Base-by-base conservation (phyloP, 1,140 invertebrate genomes). In the Zaprionus kolodkinae region DNA sequence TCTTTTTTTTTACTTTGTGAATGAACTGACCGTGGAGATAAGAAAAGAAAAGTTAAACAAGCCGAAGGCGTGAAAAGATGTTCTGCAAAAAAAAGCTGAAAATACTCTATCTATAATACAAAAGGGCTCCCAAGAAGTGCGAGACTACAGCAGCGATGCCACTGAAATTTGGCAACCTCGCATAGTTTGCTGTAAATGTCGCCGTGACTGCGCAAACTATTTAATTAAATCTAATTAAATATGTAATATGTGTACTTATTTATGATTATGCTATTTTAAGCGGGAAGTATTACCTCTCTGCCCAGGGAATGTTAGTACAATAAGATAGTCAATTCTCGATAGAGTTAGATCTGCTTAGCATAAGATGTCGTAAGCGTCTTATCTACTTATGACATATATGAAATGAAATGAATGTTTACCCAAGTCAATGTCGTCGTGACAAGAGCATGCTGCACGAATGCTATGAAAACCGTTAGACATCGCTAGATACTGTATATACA, bases 1-100 rank as follows among this genome's bases (percentile, higher is more conserved):
- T 45, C 17, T 50, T 21, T 67, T 11, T n/a, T n/a, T n/a, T n/a
- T n/a, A n/a, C n/a, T n/a, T 55, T 40, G 43, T 74, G 56, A 56
- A 38, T 77, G 27, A 68, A 17, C 68, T 65, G 75, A 48, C 17
- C 27, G 38, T 30, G 27, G 27, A 30, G 27, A 30, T 6, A 30
- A n/a, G 7, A 13, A 27, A n/a, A 54, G 3, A 50, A 30, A n/a
- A n/a, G 45, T 9, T 50, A 50, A 50, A 50, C 5, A 50, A 50
- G 2, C 45, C 1, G 9, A 4, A 15, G 17, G 17, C 4, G 5
- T 1, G 45, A 50, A 3, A 15, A 9, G 21, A 21, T 21, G 21
- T 21, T 21, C n/a, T n/a, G n/a, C n/a, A n/a, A n/a, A n/a, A n/a
- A n/a, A n/a, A n/a, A n/a, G n/a, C n/a, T n/a, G n/a, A 21, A 12